Percentiles rank a stretch among this genome's conserved stretches.
phyloP scores from a whole-genome alignment of 2,888 invertebrate genomes.

The Phaedon cochleariae region DNA sequence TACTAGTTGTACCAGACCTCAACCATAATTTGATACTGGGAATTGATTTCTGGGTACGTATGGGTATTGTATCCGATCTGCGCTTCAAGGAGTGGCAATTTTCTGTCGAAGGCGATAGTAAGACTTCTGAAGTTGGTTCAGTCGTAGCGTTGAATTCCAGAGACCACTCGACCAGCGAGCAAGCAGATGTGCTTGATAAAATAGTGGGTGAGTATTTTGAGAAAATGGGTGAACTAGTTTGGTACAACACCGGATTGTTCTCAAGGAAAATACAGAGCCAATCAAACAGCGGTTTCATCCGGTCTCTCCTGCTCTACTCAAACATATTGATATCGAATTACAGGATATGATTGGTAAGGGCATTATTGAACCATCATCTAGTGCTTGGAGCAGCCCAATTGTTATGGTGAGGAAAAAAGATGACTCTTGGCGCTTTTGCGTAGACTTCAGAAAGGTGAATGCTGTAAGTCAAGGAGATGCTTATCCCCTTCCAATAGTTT shows the following conservation, averaged over 20 bases:
- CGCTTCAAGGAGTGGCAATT: slow-evolving; percentile 5
- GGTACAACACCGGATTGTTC: too few species aligned
- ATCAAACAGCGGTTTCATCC: too few species aligned
- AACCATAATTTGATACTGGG: slow-evolving; percentile 23
- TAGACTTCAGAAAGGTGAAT: slow-evolving; percentile 41
- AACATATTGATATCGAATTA: too few species aligned
- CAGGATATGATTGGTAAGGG: slow-evolving; percentile 41
- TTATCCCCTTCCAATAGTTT: slow-evolving; percentile 34
- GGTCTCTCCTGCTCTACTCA: too few species aligned
- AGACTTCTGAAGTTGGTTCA: neutral
- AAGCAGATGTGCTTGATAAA: too few species aligned
- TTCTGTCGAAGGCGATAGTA: neutral
- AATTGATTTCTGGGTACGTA: slow-evolving; percentile 23
- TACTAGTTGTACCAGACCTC: slow-evolving; percentile 19
- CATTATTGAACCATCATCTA: slow-evolving; percentile 40
- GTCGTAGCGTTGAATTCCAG: neutral
- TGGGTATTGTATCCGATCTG: slow-evolving; percentile 29
- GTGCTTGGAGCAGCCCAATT: slow-evolving; percentile 48
- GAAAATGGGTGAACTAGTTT: too few species aligned
- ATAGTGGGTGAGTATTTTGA: too few species aligned
- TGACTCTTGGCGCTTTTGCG: slow-evolving; percentile 39
- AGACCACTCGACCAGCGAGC: too few species aligned
- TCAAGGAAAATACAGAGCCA: too few species aligned
- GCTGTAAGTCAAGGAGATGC: slow-evolving; percentile 34
- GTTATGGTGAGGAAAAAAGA: slow-evolving; percentile 52